Conservation (phyloP, 1,140 invertebrate species). For the Belonocnema kinseyi region DNA sequence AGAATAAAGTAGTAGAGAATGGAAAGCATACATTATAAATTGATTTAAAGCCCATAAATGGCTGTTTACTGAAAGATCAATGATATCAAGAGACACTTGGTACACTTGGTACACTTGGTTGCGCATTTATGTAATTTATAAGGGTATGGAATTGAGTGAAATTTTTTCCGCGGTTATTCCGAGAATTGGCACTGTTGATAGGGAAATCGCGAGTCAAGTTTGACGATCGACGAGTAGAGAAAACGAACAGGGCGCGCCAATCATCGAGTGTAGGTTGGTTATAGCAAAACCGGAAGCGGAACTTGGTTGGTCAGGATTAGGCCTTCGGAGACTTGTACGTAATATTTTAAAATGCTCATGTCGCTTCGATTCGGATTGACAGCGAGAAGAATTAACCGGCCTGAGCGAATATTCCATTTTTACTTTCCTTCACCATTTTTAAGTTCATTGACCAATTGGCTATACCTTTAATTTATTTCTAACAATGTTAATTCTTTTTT, state of each 20-base stretch:
- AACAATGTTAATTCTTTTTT: too few species aligned
- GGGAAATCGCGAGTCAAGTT: slow-evolving; percentile 26
- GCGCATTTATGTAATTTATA: slow-evolving; percentile 14
- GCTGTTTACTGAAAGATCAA: slow-evolving; percentile 16
- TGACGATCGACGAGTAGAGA: slow-evolving; percentile 20
- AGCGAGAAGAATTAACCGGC: neutral
- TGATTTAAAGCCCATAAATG: slow-evolving; percentile 18
- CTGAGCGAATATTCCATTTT: neutral
- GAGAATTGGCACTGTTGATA: slow-evolving; percentile 1
- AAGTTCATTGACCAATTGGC: too few species aligned
- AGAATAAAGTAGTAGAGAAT: neutral
- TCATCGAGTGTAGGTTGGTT: slow-evolving; percentile 30
- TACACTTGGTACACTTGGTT: slow-evolving; percentile 6
- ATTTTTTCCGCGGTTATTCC: slow-evolving; percentile 19
- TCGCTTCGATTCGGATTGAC: neutral
- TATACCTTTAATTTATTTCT: too few species aligned
- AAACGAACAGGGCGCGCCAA: slow-evolving; percentile 37
- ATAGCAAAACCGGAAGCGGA: slow-evolving; percentile 48
- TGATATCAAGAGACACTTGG: slow-evolving; percentile 11
- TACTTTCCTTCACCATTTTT: too few species aligned
- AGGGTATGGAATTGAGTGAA: neutral
- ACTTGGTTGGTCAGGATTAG: slow-evolving; percentile 39
- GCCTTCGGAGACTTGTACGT: slow-evolving; percentile 19
- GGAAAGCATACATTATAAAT: neutral
- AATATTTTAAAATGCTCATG: slow-evolving; percentile 2